Evolutionary conservation across 35 echinoderm and acorn worm species (phyloP).

Genomic region (Patiria miniata): DNA sequence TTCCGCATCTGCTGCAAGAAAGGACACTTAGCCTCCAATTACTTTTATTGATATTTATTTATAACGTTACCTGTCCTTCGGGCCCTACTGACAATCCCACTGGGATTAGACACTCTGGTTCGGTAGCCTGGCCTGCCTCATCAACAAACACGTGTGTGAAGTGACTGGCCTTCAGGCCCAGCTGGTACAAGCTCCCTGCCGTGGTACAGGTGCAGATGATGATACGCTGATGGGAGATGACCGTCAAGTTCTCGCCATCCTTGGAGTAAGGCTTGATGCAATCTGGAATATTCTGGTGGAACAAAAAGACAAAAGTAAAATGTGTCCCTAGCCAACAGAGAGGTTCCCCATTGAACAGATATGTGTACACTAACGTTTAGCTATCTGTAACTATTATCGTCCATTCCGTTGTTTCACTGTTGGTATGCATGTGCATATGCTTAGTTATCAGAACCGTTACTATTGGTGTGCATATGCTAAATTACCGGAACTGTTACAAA

Average conservation of each 20-base stretch:
- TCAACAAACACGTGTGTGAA: conserved; percentile 92
- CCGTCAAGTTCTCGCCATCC: conserved; percentile 58
- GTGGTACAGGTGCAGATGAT: conserved; percentile 77
- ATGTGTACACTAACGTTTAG: too few species aligned
- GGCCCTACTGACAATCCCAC: conserved; percentile 62
- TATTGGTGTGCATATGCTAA: too few species aligned
- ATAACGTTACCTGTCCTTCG: conserved; percentile 91
- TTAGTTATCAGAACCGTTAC: too few species aligned
- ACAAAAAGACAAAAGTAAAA: conserved; percentile 17
- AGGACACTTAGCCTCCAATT: too few species aligned
- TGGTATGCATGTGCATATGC: too few species aligned
- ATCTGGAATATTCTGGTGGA: conserved; percentile 58
- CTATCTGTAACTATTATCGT: too few species aligned
- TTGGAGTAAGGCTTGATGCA: conserved; percentile 71
- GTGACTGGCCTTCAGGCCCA: conserved; percentile 80
- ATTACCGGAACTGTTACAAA: too few species aligned
- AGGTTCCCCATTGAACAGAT: too few species aligned
- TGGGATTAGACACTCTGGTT: conserved; percentile 81
- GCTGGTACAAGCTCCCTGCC: conserved; percentile 75
- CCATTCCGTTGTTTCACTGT: too few species aligned
- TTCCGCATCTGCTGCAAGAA: too few species aligned
- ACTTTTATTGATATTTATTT: too few species aligned
- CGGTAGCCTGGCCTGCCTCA: conserved; percentile 90
- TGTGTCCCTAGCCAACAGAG: too few species aligned
- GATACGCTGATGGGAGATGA: conserved; percentile 74